phyloP scores from a whole-genome alignment of 2,888 invertebrate species.

The Cephalotes varians region DNA sequence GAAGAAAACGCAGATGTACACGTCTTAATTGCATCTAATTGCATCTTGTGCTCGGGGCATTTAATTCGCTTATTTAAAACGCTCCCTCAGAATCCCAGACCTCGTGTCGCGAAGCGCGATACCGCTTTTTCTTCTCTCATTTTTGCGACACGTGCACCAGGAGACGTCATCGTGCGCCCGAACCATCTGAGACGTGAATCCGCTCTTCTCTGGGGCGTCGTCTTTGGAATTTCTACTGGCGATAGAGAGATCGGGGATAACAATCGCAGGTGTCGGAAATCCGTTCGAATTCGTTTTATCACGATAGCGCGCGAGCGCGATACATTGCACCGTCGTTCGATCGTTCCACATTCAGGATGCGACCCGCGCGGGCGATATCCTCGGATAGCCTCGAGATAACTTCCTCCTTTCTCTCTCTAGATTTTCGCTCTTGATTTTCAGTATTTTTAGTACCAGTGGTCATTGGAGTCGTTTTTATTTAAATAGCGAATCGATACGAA shows the following conservation, averaged over 20 bases:
- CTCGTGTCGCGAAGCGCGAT: not conserved
- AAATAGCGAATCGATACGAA: not conserved
- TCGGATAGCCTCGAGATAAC: slow-evolving; percentile 14
- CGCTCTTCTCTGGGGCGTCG: not conserved
- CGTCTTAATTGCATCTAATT: not conserved
- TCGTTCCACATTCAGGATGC: slow-evolving; percentile 4
- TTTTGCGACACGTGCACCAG: slow-evolving; percentile 29
- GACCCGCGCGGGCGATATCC: slow-evolving; percentile 13
- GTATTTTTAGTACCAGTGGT: not conserved
- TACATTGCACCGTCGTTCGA: slow-evolving; percentile 20
- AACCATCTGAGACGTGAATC: not conserved
- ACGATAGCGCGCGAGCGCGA: not conserved
- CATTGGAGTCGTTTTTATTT: not conserved
- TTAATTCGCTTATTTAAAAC: no score
- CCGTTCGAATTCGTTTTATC: slow-evolving; percentile 2
- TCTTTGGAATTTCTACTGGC: slow-evolving; percentile 14
- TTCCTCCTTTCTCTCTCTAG: not conserved
- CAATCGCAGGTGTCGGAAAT: slow-evolving; percentile 13
- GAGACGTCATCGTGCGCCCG: slow-evolving; percentile 18
- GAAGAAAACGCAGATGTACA: not conserved
- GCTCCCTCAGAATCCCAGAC: no score
- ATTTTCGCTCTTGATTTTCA: not conserved
- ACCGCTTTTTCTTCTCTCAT: not conserved
- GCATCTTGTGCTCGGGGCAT: no score
- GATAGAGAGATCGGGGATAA: not conserved